Percentiles rank a stretch among this genome's conserved stretches.
phyloP scores from a whole-genome alignment of 2,113 vertebrate species.

The Pygoscelis adeliae region DNA sequence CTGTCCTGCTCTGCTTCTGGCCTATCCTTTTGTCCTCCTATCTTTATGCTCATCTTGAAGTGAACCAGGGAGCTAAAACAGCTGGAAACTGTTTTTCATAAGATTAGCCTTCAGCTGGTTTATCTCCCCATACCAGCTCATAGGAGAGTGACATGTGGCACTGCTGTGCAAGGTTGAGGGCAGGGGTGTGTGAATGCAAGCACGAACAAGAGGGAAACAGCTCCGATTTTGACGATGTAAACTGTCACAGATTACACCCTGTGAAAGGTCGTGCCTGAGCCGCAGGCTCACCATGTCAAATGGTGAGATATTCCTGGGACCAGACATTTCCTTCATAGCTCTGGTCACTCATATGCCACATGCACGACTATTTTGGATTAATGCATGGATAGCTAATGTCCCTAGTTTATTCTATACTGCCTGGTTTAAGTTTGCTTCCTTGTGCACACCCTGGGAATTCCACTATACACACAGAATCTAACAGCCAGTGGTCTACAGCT shows the following conservation, averaged over 20 bases:
- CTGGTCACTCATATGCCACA: not conserved
- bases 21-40: not conserved
- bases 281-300: not conserved
- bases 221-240: not conserved
- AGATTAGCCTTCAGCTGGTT: not conserved
- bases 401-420: not conserved
- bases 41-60: not conserved
- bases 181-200: not conserved
- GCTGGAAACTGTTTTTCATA: not conserved
- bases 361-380: not conserved
- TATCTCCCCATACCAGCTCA: not conserved
- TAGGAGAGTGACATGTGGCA: not conserved
- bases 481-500: slow-evolving; percentile 1
- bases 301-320: not conserved
- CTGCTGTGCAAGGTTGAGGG: not conserved
- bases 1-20: not conserved
- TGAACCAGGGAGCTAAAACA: not conserved
- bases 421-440: not conserved
- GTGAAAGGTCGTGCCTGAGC: not conserved
- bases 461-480: not conserved
- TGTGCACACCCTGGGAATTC: not conserved
- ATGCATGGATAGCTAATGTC: not conserved
- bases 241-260: not conserved
- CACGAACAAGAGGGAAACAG: not conserved
- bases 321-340: not conserved